A percentile compares a stretch with the other conserved stretches of the same genome.
Evolutionary conservation across 1,140 invertebrate genomes (phyloP).

Genomic region (Drosophila lini): DNA sequence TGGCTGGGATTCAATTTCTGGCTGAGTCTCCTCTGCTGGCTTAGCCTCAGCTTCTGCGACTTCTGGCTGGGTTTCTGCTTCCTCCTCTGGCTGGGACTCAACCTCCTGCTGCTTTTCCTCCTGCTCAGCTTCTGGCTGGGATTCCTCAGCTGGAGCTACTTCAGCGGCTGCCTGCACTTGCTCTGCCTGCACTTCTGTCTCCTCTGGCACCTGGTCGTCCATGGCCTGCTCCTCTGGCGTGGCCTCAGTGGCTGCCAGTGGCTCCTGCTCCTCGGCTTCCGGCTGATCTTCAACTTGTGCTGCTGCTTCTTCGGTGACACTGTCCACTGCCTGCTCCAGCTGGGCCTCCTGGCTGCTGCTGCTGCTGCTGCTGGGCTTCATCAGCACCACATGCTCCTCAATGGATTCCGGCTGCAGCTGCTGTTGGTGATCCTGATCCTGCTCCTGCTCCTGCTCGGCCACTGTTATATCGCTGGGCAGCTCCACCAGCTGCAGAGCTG

Average conservation of each 20-base stretch:
- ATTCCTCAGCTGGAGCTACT: background rate
- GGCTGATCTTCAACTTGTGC: constrained; percentile 8
- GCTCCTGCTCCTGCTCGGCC: constrained; percentile 27
- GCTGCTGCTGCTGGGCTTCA: constrained; percentile 5
- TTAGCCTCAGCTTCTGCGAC: background rate
- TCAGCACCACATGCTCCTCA: constrained; percentile 61
- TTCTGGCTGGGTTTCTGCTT: background rate
- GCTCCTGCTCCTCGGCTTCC: constrained; percentile 5
- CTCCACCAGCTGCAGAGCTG: constrained; percentile 67
- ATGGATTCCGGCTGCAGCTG: constrained; percentile 45
- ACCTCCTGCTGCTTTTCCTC: background rate
- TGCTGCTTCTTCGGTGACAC: constrained; percentile 39
- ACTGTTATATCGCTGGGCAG: constrained; percentile 60
- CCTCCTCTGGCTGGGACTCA: background rate
- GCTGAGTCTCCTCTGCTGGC: background rate
- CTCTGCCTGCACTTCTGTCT: constrained; percentile 12
- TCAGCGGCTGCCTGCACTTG: constrained; percentile 2
- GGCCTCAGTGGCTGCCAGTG: constrained; percentile 11
- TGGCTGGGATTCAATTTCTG: constrained; percentile 3
- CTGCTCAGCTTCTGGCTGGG: background rate
- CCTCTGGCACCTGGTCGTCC: constrained; percentile 33
- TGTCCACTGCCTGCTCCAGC: constrained; percentile 51
- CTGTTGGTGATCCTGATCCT: constrained; percentile 11
- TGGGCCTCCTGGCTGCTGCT: constrained; percentile 57
- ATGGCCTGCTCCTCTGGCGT: constrained; percentile 16